Conservation (phyloP, 2,113 vertebrate genomes). For the Empidonax alnorum region DNA sequence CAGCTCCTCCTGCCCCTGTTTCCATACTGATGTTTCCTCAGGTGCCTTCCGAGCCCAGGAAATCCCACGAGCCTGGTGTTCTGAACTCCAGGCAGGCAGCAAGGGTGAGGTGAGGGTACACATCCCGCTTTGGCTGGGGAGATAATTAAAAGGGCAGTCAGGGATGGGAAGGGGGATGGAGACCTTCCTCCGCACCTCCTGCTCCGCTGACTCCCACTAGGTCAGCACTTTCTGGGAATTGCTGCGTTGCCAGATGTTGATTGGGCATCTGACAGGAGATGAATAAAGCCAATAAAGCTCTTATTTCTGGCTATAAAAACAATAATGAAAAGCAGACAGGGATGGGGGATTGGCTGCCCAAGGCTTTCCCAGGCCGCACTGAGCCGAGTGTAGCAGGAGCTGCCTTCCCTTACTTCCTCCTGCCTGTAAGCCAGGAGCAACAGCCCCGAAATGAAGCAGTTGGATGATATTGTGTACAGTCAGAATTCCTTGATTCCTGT, state of each 20-base stretch:
- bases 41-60: background rate
- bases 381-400: background rate
- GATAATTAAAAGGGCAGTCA: background rate
- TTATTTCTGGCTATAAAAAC: slow-evolving; percentile 61
- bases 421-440: background rate
- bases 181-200: background rate
- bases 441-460: background rate
- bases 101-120: background rate
- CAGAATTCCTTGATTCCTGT: background rate
- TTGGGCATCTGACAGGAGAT: slow-evolving; percentile 11
- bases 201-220: background rate
- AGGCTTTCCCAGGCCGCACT: background rate
- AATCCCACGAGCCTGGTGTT: background rate
- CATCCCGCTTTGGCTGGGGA: background rate
- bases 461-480: background rate
- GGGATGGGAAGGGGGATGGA: background rate
- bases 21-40: background rate
- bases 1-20: background rate
- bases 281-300: slow-evolving; percentile 50
- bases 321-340: slow-evolving; percentile 18
- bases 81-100: background rate
- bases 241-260: slow-evolving; percentile 29
- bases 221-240: slow-evolving; percentile 45
- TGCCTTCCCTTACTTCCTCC: background rate
- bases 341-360: background rate